A percentile compares a stretch with the other conserved stretches of the same genome.
Evolutionary conservation across 2,797 vertebrate species (phyloP).

Genomic region (Spondyliosoma cantharus): DNA sequence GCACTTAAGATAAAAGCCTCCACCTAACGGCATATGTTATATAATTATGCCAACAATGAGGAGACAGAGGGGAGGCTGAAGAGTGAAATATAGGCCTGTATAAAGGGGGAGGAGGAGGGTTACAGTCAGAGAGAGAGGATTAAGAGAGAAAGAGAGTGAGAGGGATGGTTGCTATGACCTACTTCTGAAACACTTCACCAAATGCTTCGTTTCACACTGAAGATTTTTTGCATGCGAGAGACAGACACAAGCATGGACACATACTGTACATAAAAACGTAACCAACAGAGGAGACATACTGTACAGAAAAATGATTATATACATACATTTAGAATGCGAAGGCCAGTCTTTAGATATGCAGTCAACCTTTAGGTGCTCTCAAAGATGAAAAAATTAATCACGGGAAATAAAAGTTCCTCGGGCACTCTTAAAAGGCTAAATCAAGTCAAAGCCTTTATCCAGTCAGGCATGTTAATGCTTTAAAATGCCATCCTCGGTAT

Average conservation of each 20-base stretch:
- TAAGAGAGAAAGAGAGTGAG: constrained; percentile 46
- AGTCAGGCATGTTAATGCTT: neutral
- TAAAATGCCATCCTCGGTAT: neutral
- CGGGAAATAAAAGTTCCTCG: neutral
- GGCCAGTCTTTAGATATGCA: neutral
- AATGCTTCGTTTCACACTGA: constrained; percentile 47
- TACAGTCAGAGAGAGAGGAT: constrained; percentile 46
- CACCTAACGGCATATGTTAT: constrained; percentile 23
- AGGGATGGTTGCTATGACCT: constrained; percentile 73
- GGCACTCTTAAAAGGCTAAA: neutral
- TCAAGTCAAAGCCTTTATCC: constrained; percentile 1
- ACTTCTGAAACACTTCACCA: constrained; percentile 73
- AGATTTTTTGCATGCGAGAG: constrained; percentile 15
- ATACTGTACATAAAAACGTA: neutral
- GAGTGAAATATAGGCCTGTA: constrained; percentile 46
- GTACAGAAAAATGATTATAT: neutral
- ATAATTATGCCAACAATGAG: constrained; percentile 37
- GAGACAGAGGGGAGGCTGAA: neutral
- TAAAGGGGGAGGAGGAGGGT: neutral
- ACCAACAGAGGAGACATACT: neutral
- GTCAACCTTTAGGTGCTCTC: neutral
- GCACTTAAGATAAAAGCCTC: constrained; percentile 54
- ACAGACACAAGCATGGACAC: neutral
- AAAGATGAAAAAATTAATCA: neutral
- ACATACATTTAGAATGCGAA: neutral